A percentile compares a stretch with the other conserved stretches of the same genome.
phyloP scores from a whole-genome alignment of 2,797 vertebrate genomes.

The Clarias platycephalus region DNA sequence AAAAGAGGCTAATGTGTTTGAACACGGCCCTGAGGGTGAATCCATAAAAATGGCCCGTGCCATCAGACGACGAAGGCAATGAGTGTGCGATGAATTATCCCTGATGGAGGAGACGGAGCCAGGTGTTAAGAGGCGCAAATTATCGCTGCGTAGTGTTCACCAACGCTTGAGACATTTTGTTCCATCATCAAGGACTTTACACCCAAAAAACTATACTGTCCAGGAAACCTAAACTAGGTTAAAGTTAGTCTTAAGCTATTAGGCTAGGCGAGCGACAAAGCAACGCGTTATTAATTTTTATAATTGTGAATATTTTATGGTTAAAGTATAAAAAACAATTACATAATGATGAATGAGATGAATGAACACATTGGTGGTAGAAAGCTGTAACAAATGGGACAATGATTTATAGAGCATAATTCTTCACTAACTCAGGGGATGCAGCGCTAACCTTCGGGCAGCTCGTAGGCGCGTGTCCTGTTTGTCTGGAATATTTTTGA shows the following conservation, averaged over 20 bases:
- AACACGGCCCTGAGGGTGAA: conserved; percentile 45
- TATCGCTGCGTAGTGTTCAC: background rate
- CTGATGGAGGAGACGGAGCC: conserved; percentile 39
- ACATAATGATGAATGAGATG: background rate
- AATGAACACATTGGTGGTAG: background rate
- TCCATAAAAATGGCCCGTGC: conserved; percentile 56
- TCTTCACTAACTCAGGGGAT: too few relatives aligned
- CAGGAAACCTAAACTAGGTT: too few relatives aligned
- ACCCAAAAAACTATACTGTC: background rate
- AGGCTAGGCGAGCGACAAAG: background rate
- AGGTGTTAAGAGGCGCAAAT: conserved; percentile 10
- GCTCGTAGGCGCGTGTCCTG: background rate
- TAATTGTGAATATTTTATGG: too few relatives aligned
- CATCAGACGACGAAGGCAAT: conserved; percentile 50
- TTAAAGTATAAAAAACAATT: too few relatives aligned
- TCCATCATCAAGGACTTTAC: background rate
- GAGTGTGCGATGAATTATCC: conserved; percentile 55
- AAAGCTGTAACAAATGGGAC: too few relatives aligned
- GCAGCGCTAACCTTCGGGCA: background rate
- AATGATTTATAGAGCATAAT: too few relatives aligned
- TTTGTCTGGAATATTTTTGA: background rate
- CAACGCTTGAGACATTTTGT: background rate
- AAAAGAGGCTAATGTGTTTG: conserved; percentile 38
- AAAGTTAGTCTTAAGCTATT: background rate
- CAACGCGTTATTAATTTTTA: background rate